Evolutionary conservation across 2,113 vertebrate species (phyloP), one percentile per base, ranked within the genome.

Genomic region (Todiramphus chloris): DNA sequence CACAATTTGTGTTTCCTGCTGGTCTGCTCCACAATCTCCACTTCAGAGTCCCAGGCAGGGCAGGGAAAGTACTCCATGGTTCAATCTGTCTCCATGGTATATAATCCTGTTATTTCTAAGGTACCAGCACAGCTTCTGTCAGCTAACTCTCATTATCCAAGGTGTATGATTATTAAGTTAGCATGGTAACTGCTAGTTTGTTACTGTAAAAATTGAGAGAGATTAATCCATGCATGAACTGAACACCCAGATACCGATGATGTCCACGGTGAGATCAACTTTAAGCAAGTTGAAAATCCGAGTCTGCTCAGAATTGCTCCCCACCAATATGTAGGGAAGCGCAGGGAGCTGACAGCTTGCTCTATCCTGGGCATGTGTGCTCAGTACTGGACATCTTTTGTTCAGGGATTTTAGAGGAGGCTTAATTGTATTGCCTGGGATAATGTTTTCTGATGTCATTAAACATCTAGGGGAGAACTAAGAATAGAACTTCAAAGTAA

Each of bases 401-500:
- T 93, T 90, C 80, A 46, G 80, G 94, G 95, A 84, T 93, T 96
- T 96, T 28, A 84, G 62, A 82, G 41, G 1, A 84, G 74, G 90
- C 94, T 96, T 95, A 89, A 84, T 95, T 96, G 86, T 92, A 35
- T 84, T 76, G 87, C 92, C 69, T 84, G 53, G 89, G 86, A 82
- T 84, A 89, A 90, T 82, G 83, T 90, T 95, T 94, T 92, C 62
- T 82, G 81, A 62, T 92, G 86, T 92, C 66, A 89, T 90, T 95
- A 89, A 78, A 30, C 66, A 62, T 64, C 77, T 79, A 77, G 64
- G 14, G 44, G 76, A 85, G 73, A 87, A 24, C 90, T 96, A 91
- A 94, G 86, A 94, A 94, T 76, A 92, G 66, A 95, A 89, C 94
- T 95, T 96, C 88, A 91, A 95, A 96, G 92, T 84, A 92, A 84